Evolutionary conservation across 2,797 vertebrate species (phyloP), one percentile per base, ranked within the genome.

Genomic region (Gila robusta): DNA sequence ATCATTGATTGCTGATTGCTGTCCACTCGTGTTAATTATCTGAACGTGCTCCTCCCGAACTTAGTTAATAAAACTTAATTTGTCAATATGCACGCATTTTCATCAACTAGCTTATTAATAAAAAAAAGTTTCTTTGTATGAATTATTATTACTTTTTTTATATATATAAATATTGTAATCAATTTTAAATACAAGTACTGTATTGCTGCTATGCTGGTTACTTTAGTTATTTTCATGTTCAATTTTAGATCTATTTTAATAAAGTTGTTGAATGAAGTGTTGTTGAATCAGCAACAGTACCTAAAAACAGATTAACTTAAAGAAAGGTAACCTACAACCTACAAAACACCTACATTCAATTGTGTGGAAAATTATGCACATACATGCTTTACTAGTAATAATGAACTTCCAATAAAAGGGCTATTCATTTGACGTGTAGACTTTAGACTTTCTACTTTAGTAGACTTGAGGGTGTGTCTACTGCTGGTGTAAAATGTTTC

Each of bases 401-500:
- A 32, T 35, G 10, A 35, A 28, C 17, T 28, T 26, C 2, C 8
- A 79, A 2, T 54, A 41, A 35, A 83, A 6, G 9, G 16, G 17
- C 41, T 35, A 62, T 39, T 59, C 52, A 3, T 71, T 23, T 47
- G 14, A 41, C 17, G 17, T 56, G 44, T 28, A 23, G 49, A 4
- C 76, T 78, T 41, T 1, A 32, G 32, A 32, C 32, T 32, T 32
- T 32, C 32, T 32, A 32, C 32, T 2, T 32, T 32, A 32, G 32
- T 32, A 32, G 2, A 5, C 35, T 35, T 35, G 1, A 35, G 76
- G 83, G 83, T 72, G 83, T 85, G 83, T 85, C 76, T 12, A 71
- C 37, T 12, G 6, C 0, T 1, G 1, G 4, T 64, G 21, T 64
- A 11, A 52, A 47, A 1, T 6, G 19, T 47, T 74, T 47, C 56